Conservation (phyloP, 2,797 vertebrate species). For the Poeciliopsis infans region DNA sequence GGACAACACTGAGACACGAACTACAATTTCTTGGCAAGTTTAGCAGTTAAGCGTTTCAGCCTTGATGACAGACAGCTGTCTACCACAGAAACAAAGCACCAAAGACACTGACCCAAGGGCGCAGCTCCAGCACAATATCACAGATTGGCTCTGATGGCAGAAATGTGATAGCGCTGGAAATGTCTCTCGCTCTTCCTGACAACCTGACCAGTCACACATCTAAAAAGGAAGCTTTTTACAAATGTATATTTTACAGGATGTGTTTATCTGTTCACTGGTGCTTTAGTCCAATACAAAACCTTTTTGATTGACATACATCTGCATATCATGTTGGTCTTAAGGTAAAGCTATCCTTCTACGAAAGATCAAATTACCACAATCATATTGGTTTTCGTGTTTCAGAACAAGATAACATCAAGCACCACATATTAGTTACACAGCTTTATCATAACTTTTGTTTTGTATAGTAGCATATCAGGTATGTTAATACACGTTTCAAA, state of each 20-base stretch:
- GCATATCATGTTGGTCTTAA: slow-evolving; percentile 59
- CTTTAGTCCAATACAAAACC: slow-evolving; percentile 72
- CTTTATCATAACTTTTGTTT: not conserved
- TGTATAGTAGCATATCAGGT: not conserved
- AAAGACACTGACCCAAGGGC: slow-evolving; percentile 49
- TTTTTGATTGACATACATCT: slow-evolving; percentile 41
- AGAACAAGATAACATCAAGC: slow-evolving; percentile 29
- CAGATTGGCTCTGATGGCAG: slow-evolving; percentile 62
- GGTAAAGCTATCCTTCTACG: slow-evolving; percentile 52
- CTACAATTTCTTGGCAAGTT: not conserved
- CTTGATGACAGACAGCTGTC: slow-evolving; percentile 67
- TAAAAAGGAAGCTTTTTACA: slow-evolving; percentile 48
- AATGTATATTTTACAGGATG: slow-evolving; percentile 57
- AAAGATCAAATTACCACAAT: slow-evolving; percentile 57
- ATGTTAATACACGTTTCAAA: not conserved
- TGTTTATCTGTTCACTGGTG: slow-evolving; percentile 47
- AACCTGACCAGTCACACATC: slow-evolving; percentile 42
- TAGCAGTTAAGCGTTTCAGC: slow-evolving; percentile 35
- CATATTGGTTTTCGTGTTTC: slow-evolving; percentile 48
- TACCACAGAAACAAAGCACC: slow-evolving; percentile 56
- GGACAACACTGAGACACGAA: slow-evolving; percentile 27
- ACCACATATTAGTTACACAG: not conserved
- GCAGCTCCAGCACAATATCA: slow-evolving; percentile 52
- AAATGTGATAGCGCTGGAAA: slow-evolving; percentile 68
- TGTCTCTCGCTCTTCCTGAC: slow-evolving; percentile 37